Conservation (phyloP, 2,797 vertebrate species). For the Centropyge bicolor region DNA sequence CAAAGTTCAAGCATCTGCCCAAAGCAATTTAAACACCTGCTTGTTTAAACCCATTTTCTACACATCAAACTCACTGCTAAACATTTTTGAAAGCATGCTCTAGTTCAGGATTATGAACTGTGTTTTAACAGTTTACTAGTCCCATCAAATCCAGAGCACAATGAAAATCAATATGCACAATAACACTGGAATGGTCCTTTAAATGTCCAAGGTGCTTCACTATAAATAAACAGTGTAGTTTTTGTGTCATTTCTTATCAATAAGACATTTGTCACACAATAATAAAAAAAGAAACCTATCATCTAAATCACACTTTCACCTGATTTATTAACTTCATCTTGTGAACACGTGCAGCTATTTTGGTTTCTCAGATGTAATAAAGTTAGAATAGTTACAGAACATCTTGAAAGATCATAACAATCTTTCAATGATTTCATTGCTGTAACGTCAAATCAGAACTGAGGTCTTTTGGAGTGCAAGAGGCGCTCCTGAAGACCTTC, state of each 20-base stretch:
- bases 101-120: neutral
- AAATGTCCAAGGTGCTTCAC: neutral
- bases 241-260: neutral
- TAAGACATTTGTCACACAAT: neutral
- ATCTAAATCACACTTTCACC: neutral
- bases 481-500: no score
- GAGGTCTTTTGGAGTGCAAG: no score
- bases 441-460: neutral
- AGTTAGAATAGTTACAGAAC: no score
- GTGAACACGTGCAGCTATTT: neutral
- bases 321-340: neutral
- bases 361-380: neutral
- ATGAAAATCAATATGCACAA: neutral
- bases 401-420: no score
- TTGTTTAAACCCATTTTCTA: neutral
- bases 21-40: conserved; percentile 21
- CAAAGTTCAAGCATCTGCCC: conserved; percentile 20
- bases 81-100: neutral
- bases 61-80: conserved; percentile 3
- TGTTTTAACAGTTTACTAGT: neutral
- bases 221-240: neutral
- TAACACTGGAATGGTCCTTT: neutral
- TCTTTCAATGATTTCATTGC: no score
- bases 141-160: neutral
- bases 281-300: neutral